Evolutionary conservation across 2,797 vertebrate genomes (phyloP), one percentile per base, ranked within the genome.

Genomic region (Heterohyrax brucei): DNA sequence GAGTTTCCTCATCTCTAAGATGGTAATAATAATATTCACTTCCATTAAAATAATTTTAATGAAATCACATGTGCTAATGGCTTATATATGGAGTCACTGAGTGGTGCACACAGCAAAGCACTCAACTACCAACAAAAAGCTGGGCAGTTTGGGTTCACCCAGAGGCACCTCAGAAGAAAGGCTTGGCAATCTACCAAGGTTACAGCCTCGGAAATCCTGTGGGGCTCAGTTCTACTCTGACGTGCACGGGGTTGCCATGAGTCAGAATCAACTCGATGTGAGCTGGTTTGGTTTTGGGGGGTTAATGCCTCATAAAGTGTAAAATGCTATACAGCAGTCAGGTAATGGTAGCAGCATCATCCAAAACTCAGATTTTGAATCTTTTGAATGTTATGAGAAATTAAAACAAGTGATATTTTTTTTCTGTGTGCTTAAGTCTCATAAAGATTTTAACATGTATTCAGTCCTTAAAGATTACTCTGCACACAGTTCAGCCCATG

Each of bases 401-500:
- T 83, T 83, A 89, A 88, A 80, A 70, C 19, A 72, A 48, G 26
- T 82, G 70, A 22, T 48, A 66, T 83, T 78, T 70, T 44, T 44
- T 75, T 90, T 76, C 70, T 83, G 44, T 28, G n/a, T 79, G 13
- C 33, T 93, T 80, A 75, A 82, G 28, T 75, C 68, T 93, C 76
- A 68, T 62, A 88, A 92, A 72, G 13, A 94, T 70, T 70, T 79
- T 59, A 18, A 33, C 85, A 50, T 87, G 70, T 87, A 68, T 30
- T 73, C 26, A 78, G 0, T 64, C 56, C 76, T 97, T 62, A 82
- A 86, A 79, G 14, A 73, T 84, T 82, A 79, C 64, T 76, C 77
- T 93, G 39, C 46, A 79, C 89, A 92, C 48, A 82, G 28, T 76
- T 93, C n/a, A 62, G 39, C 50, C 50, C 62, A 95, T 66, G 46